Percentiles rank a stretch among this genome's conserved stretches.
Conservation (phyloP, 2,888 invertebrate species). For the Pinctada fucata region DNA sequence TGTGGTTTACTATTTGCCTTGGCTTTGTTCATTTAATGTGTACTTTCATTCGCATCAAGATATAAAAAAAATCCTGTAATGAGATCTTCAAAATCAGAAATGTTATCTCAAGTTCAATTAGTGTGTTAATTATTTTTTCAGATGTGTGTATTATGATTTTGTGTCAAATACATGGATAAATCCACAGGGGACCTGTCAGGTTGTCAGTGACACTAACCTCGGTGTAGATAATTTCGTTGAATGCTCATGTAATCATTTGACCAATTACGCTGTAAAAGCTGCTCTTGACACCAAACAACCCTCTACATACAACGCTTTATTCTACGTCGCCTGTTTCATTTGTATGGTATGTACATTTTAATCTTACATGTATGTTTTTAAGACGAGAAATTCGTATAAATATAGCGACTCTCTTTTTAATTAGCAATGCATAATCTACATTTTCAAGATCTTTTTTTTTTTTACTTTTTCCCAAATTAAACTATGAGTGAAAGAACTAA, state of each 20-base stretch:
- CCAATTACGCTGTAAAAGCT: constrained; percentile 71
- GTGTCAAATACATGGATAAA: constrained; percentile 62
- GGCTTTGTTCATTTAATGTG: too few relatives aligned
- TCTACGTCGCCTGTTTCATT: constrained; percentile 71
- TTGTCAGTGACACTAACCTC: constrained; percentile 67
- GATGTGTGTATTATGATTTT: constrained; percentile 73
- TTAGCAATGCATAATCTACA: too few relatives aligned
- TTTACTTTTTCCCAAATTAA: too few relatives aligned
- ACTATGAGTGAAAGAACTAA: too few relatives aligned
- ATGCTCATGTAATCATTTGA: constrained; percentile 73
- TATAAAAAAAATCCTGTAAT: too few relatives aligned
- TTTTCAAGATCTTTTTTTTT: too few relatives aligned
- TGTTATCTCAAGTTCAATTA: too few relatives aligned
- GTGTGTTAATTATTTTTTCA: constrained; percentile 34
- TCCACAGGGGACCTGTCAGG: constrained; percentile 61
- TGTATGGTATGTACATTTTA: constrained; percentile 66
- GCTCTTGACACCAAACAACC: constrained; percentile 57
- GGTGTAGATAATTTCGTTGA: constrained; percentile 70
- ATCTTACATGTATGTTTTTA: not conserved
- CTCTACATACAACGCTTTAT: constrained; percentile 72
- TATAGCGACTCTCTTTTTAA: too few relatives aligned
- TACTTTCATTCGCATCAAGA: too few relatives aligned
- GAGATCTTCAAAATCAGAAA: too few relatives aligned
- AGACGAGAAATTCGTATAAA: not conserved
- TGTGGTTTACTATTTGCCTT: too few relatives aligned